phyloP scores from a whole-genome alignment of 2,113 vertebrate genomes.

The Dryoscopus gambensis region DNA sequence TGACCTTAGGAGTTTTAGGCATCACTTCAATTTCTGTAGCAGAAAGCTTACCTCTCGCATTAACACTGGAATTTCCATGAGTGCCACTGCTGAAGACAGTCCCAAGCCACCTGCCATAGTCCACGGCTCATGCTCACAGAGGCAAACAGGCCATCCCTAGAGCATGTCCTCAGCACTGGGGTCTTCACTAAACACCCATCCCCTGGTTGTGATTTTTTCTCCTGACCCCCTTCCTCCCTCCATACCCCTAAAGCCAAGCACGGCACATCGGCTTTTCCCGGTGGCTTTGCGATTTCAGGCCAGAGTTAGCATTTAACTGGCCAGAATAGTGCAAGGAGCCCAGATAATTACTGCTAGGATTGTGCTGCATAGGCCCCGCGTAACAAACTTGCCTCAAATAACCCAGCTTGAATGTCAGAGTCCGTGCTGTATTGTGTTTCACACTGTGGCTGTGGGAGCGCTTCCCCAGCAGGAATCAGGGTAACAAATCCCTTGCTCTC shows the following conservation, averaged over 20 bases:
- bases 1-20: neutral
- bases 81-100: neutral
- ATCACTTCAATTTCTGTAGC: neutral
- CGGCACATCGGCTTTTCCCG: accelerated
- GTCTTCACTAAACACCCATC: neutral
- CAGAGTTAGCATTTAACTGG: neutral
- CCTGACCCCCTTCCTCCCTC: neutral
- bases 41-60: neutral
- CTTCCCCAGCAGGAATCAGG: slow-evolving; percentile 58
- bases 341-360: slow-evolving; percentile 10
- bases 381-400: slow-evolving; percentile 50
- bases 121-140: neutral
- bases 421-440: slow-evolving; percentile 52
- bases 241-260: neutral
- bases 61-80: neutral
- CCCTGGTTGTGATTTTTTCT: neutral
- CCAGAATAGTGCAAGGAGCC: slow-evolving; percentile 14
- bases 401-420: slow-evolving; percentile 59
- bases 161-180: neutral
- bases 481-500: slow-evolving; percentile 55
- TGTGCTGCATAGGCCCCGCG: neutral
- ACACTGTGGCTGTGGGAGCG: slow-evolving; percentile 44
- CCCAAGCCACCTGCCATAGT: neutral
- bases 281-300: neutral
- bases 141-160: neutral